Evolutionary conservation across 2,888 invertebrate genomes (phyloP).

Genomic region (Tenthredo notha): DNA sequence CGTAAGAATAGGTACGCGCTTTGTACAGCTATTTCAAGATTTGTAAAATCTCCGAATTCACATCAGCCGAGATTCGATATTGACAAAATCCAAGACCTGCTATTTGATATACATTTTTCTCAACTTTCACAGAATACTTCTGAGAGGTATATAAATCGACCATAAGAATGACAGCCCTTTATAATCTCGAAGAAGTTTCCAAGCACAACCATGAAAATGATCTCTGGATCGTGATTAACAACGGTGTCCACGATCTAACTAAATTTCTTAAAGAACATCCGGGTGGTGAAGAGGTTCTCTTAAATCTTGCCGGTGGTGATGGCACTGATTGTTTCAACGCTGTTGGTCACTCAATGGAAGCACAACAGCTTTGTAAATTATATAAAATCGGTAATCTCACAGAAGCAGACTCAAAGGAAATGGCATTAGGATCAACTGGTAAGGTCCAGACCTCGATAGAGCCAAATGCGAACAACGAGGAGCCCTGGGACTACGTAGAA

Average conservation of each 20-base stretch:
- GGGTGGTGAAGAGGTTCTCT: slow-evolving; percentile 83
- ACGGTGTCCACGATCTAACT: slow-evolving; percentile 82
- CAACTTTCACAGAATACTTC: background rate
- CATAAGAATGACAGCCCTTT: slow-evolving; percentile 64
- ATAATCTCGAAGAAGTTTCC: slow-evolving; percentile 78
- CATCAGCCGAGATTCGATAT: background rate
- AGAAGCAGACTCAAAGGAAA: background rate
- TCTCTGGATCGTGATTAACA: slow-evolving; percentile 81
- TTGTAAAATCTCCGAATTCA: background rate
- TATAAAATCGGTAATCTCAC: slow-evolving; percentile 81
- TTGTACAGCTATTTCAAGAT: background rate
- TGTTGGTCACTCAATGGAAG: slow-evolving; percentile 85
- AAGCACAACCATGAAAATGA: slow-evolving; percentile 78
- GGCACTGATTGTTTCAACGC: slow-evolving; percentile 85
- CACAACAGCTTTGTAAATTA: slow-evolving; percentile 82
- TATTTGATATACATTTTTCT: background rate
- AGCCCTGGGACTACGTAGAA: slow-evolving; percentile 65
- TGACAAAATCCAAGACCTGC: background rate
- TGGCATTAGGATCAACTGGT: slow-evolving; percentile 1
- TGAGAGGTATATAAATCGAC: background rate
- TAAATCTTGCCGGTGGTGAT: slow-evolving; percentile 81
- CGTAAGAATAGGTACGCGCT: background rate
- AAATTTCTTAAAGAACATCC: slow-evolving; percentile 82
- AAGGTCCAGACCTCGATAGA: slow-evolving; percentile 20
- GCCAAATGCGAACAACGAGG: slow-evolving; percentile 64